Conservation (phyloP, 2,888 invertebrate species). For the Acanthoscelides obtectus region DNA sequence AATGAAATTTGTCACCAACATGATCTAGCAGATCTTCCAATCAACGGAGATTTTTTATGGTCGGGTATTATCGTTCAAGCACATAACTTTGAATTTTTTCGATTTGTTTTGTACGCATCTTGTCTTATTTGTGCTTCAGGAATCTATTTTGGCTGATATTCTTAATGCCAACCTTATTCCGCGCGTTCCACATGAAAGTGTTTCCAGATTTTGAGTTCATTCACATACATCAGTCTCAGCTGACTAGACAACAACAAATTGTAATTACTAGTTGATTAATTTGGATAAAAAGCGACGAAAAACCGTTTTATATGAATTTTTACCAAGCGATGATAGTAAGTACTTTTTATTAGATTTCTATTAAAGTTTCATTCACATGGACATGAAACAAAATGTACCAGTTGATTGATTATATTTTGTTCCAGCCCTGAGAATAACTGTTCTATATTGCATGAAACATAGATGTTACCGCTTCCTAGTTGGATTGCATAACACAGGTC, state of each 20-base stretch:
- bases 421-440: no score
- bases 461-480: no score
- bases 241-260: background rate
- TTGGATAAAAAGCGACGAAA: background rate
- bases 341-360: no score
- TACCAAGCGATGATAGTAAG: background rate
- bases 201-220: background rate
- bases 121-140: background rate
- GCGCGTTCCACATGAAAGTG: background rate
- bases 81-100: background rate
- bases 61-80: background rate
- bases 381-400: no score
- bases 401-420: no score
- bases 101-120: background rate
- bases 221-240: background rate
- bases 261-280: background rate
- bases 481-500: no score
- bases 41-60: background rate
- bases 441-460: no score
- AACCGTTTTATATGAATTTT: background rate
- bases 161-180: background rate
- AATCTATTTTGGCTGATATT: background rate
- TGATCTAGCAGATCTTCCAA: background rate
- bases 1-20: background rate
- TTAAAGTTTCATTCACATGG: no score